Conservation (phyloP, 2,797 vertebrate species). For the Schizopygopsis malacanthus region DNA sequence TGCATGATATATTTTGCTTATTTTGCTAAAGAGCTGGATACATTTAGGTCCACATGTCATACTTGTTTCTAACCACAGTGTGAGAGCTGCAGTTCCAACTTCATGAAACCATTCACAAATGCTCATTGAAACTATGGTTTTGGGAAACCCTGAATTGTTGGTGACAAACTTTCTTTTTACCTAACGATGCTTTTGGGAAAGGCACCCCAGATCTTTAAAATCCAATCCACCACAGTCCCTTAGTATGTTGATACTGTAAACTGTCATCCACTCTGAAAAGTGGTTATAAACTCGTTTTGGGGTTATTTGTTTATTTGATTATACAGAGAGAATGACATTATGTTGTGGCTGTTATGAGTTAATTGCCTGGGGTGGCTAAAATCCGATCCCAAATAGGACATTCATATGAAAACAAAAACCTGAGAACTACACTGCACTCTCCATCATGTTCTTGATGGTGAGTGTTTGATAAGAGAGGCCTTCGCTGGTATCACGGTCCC, state of each 20-base stretch:
- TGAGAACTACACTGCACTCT: neutral
- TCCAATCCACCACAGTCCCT: neutral
- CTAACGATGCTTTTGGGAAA: neutral
- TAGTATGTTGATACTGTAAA: neutral
- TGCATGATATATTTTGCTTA: neutral
- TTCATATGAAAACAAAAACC: constrained; percentile 16
- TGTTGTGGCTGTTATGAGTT: neutral
- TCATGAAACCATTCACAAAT: neutral
- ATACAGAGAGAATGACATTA: neutral
- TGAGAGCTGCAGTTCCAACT: neutral
- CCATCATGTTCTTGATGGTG: constrained; percentile 15
- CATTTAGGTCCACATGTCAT: neutral
- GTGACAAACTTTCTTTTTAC: neutral
- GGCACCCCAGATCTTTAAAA: neutral
- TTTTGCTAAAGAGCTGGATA: neutral
- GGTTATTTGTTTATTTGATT: constrained; percentile 10
- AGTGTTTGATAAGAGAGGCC: constrained; percentile 13
- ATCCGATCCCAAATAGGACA: neutral
- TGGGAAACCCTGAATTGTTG: neutral
- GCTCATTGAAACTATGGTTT: neutral
- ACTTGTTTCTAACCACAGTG: neutral
- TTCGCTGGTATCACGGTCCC: constrained; percentile 34
- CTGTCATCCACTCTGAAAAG: constrained; percentile 8
- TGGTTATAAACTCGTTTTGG: constrained; percentile 39
- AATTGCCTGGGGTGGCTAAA: neutral